phyloP scores from a whole-genome alignment of 2,797 vertebrate species.

The Tragopan temminckii region DNA sequence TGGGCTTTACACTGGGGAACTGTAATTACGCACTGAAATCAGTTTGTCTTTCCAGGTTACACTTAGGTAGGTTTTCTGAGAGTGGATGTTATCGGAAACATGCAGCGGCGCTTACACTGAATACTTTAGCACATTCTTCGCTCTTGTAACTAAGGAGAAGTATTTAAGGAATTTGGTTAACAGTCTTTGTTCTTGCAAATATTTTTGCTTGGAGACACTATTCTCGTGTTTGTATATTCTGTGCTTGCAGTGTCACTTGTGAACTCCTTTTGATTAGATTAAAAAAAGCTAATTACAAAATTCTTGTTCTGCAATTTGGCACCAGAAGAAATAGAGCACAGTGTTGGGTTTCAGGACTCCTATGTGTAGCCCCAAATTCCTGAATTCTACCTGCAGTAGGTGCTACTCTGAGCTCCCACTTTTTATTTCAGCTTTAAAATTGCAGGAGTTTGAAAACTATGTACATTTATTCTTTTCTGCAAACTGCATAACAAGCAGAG shows the following conservation, averaged over 20 bases:
- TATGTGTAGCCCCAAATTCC: neutral
- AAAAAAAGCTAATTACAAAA: neutral
- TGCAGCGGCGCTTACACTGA: slow-evolving; percentile 19
- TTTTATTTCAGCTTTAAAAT: slow-evolving; percentile 1
- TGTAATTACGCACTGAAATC: neutral
- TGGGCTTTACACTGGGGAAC: neutral
- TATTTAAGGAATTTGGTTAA: slow-evolving; percentile 67
- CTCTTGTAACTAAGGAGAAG: slow-evolving; percentile 57
- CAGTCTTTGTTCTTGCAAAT: slow-evolving; percentile 56
- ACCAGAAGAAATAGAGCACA: slow-evolving; percentile 32
- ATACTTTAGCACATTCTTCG: slow-evolving; percentile 58
- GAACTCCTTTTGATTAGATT: slow-evolving; percentile 33
- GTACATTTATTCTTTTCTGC: neutral
- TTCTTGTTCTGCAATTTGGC: slow-evolving; percentile 7
- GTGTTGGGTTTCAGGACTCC: neutral
- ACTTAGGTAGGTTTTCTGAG: slow-evolving; percentile 55
- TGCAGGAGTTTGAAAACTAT: neutral
- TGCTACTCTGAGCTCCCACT: neutral
- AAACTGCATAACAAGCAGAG: neutral
- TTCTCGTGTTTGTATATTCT: slow-evolving; percentile 24
- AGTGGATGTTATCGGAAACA: slow-evolving; percentile 58
- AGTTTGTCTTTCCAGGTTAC: slow-evolving; percentile 30
- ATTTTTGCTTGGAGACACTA: slow-evolving; percentile 56
- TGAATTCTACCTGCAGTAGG: neutral
- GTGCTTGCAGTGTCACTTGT: neutral